These are phyloP conservation scores for Agelaius phoeniceus DNA, from an alignment of 2,113 vertebrate species.

Conservation along the genomic window DNA sequence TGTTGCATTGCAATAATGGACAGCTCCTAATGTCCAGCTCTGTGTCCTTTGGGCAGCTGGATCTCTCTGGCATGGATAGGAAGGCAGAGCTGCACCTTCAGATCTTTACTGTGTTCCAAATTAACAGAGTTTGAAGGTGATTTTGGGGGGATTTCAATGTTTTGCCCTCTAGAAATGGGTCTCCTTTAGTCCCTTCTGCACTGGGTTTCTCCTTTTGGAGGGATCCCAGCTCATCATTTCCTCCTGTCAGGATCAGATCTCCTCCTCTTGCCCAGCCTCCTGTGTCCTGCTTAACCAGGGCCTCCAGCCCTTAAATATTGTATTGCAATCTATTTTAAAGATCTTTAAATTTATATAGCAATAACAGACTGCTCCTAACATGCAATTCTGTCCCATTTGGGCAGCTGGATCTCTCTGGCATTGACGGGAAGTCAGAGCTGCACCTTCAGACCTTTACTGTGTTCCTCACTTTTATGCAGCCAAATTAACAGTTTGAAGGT, in stretches of 20 bases:
- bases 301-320: neutral
- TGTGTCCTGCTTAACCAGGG: neutral
- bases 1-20: neutral
- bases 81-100: neutral
- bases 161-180: neutral
- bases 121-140: neutral
- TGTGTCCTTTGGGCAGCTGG: neutral
- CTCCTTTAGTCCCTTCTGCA: neutral
- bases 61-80: neutral
- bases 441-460: neutral
- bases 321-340: neutral
- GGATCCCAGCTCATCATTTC: neutral
- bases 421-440: neutral
- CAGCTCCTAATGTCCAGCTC: accelerated
- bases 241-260: neutral
- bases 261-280: neutral
- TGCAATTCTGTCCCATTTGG: neutral
- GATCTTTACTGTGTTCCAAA: neutral
- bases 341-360: neutral
- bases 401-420: neutral
- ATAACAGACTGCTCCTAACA: too few relatives aligned
- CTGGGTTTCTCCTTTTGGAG: neutral
- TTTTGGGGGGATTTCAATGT: neutral
- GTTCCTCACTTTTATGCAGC: neutral
- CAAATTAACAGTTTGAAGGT: neutral